Evolutionary conservation across 2,113 vertebrate genomes (phyloP).

Genomic region (Rhea pennata): DNA sequence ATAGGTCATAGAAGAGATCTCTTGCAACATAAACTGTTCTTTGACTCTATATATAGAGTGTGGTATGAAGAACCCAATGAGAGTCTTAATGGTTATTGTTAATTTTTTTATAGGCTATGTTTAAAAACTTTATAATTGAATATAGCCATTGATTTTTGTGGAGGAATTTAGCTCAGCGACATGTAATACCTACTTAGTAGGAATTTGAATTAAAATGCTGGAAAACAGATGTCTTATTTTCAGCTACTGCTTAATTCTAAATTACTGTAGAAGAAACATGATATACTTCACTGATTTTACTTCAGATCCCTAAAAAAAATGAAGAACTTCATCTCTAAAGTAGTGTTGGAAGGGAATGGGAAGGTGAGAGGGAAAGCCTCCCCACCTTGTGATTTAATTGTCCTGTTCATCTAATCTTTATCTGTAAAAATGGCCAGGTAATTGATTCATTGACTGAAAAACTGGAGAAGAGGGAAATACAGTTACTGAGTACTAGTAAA

Average conservation of each 20-base stretch:
- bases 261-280: neutral
- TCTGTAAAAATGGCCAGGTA: slow-evolving; percentile 77
- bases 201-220: neutral
- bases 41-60: neutral
- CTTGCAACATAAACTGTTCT: neutral
- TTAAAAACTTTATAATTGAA: neutral
- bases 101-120: neutral
- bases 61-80: neutral
- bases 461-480: slow-evolving; percentile 93
- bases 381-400: neutral
- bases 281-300: neutral
- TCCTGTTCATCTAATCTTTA: slow-evolving; percentile 39
- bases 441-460: slow-evolving; percentile 89
- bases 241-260: neutral
- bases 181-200: neutral
- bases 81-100: neutral
- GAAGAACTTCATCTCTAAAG: neutral
- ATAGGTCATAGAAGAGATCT: neutral
- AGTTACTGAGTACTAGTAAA: slow-evolving; percentile 92
- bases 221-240: neutral
- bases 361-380: neutral
- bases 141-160: neutral
- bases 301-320: neutral
- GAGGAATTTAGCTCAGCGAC: neutral
- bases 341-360: neutral